Conservation (phyloP, 2,113 vertebrate genomes). For the Megalops atlanticus region DNA sequence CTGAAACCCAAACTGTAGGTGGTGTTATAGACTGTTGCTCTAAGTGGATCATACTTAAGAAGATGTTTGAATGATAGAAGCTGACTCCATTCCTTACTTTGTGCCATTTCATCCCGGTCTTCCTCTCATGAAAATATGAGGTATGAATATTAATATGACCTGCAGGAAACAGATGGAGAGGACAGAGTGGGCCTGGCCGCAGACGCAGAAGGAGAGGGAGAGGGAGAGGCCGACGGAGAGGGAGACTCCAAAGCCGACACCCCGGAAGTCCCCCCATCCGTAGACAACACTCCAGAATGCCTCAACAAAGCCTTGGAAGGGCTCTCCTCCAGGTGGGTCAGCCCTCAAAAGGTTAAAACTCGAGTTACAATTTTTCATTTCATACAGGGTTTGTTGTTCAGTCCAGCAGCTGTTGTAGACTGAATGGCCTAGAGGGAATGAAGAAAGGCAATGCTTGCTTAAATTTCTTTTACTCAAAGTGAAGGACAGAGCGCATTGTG, state of each 20-base stretch:
- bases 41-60: background rate
- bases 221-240: background rate
- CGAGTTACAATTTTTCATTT: background rate
- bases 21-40: background rate
- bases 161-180: constrained; percentile 82
- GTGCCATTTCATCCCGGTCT: background rate
- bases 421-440: background rate
- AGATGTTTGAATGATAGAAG: background rate
- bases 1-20: too few relatives aligned
- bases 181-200: constrained; percentile 73
- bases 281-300: constrained; percentile 79
- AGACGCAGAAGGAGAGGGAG: constrained; percentile 45
- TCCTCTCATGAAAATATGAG: background rate
- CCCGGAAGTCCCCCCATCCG: constrained; percentile 61
- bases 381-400: too few relatives aligned
- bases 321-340: constrained; percentile 81
- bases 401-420: too few relatives aligned
- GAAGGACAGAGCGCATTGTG: background rate
- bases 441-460: background rate
- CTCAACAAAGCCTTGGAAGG: constrained; percentile 78
- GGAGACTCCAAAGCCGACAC: background rate
- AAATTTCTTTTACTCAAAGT: too few relatives aligned
- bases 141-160: background rate
- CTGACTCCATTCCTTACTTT: background rate
- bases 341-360: background rate